These are phyloP conservation scores for Agriotes lineatus DNA, from an alignment of 2,888 invertebrate species.

Conservation along the genomic window DNA sequence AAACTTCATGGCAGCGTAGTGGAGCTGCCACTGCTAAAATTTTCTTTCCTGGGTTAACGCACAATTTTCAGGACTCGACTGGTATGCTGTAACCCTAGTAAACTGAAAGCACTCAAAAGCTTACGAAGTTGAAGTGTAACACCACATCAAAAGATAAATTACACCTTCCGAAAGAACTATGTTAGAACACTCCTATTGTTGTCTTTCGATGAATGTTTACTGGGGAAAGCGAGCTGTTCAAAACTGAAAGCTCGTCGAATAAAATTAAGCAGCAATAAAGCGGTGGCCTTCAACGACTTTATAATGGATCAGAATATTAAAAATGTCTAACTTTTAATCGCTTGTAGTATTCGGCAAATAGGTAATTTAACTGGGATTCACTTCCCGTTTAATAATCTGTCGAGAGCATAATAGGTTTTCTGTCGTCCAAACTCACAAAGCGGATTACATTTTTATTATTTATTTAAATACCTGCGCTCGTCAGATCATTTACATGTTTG, in stretches of 20 bases:
- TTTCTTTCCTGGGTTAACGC: constrained; percentile 1
- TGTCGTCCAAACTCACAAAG: not conserved
- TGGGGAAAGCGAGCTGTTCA: not conserved
- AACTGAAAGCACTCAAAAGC: constrained; percentile 18
- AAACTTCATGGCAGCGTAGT: too few relatives aligned
- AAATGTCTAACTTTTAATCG: constrained; percentile 5
- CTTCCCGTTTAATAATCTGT: not conserved
- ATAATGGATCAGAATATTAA: not conserved
- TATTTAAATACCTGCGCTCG: not conserved
- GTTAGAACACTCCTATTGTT: constrained; percentile 14
- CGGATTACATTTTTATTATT: not conserved
- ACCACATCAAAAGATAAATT: constrained; percentile 20
- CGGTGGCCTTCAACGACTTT: not conserved
- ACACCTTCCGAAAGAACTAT: constrained; percentile 2
- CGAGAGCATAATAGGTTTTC: not conserved
- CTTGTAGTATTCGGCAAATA: not conserved
- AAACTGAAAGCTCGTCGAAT: constrained; percentile 5
- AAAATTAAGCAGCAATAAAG: constrained; percentile 2
- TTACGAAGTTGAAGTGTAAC: constrained; percentile 17
- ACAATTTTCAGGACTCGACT: not conserved
- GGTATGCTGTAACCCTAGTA: not conserved
- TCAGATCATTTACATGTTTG: constrained; percentile 13
- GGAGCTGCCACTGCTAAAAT: not conserved
- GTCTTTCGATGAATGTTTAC: constrained; percentile 13
- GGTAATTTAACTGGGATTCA: constrained; percentile 1